Evolutionary conservation across 2,888 invertebrate species (phyloP).

Genomic region (Macaria liturata): DNA sequence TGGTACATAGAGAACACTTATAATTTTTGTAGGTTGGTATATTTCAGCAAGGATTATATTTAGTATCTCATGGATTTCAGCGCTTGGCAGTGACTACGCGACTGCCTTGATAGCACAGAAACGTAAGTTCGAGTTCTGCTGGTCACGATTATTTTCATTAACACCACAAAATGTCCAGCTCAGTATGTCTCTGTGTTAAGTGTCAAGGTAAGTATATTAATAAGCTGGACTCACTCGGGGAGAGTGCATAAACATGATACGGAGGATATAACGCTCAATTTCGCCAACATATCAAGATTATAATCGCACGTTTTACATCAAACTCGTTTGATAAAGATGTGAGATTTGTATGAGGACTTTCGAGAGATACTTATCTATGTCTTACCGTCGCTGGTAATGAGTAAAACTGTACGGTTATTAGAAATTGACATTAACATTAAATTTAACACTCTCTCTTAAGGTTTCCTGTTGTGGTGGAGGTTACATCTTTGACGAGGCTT

Average conservation of each 20-base stretch:
- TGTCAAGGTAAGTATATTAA: too few relatives aligned
- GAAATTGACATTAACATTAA: constrained; percentile 16
- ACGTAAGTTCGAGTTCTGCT: too few relatives aligned
- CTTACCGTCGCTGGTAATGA: constrained; percentile 2
- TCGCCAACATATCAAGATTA: constrained; percentile 2
- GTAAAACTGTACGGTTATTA: constrained; percentile 18
- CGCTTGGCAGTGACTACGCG: too few relatives aligned
- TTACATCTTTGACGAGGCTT: background rate
- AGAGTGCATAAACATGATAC: background rate
- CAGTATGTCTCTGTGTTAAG: too few relatives aligned
- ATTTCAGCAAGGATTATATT: too few relatives aligned
- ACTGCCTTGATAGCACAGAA: too few relatives aligned
- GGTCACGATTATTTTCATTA: too few relatives aligned
- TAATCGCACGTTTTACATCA: background rate
- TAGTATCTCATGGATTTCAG: too few relatives aligned
- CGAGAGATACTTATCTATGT: constrained; percentile 10
- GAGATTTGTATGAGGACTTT: constrained; percentile 16
- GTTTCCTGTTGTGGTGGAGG: constrained; percentile 10
- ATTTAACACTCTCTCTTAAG: constrained; percentile 7
- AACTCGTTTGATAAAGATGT: constrained; percentile 8
- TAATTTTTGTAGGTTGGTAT: too few relatives aligned
- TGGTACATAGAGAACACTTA: too few relatives aligned
- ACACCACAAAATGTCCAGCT: too few relatives aligned
- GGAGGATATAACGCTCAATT: background rate
- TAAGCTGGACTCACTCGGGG: background rate